Percentiles rank a stretch among this genome's conserved stretches.
These are phyloP conservation scores for Corythucha ciliata DNA, from an alignment of 2,888 invertebrate genomes.

Conservation along the genomic window DNA sequence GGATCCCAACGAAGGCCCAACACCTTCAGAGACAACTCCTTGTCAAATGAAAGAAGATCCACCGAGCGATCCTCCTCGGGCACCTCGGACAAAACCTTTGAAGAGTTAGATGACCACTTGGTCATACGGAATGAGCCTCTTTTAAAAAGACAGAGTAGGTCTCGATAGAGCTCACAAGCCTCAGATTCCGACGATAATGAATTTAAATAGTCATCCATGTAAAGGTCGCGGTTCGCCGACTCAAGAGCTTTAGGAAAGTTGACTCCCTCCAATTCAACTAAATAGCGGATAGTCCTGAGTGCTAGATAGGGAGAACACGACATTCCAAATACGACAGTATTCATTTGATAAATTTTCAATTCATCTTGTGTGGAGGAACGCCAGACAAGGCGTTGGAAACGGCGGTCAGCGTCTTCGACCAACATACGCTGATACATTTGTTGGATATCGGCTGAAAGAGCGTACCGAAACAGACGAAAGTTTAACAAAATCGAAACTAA, in stretches of 20 bases:
- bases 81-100: neutral
- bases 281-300: neutral
- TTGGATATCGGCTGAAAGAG: neutral
- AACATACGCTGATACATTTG: neutral
- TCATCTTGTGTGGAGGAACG: neutral
- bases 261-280: neutral
- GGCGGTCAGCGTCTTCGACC: neutral
- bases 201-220: conserved; percentile 16
- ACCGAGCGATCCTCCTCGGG: neutral
- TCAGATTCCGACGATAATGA: conserved; percentile 3
- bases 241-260: neutral
- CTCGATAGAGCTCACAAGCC: conserved; percentile 3
- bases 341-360: neutral
- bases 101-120: conserved; percentile 17
- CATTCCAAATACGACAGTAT: conserved; percentile 9
- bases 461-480: neutral
- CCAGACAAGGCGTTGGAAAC: conserved; percentile 1
- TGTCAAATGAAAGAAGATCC: neutral
- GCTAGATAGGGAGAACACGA: conserved; percentile 8
- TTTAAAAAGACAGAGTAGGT: conserved; percentile 9
- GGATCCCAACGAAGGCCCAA: neutral
- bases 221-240: neutral
- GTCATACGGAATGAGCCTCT: conserved; percentile 17
- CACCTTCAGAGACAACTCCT: neutral
- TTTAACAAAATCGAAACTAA: conserved; percentile 2